phyloP scores from a whole-genome alignment of 1,140 invertebrate genomes.

The Proctacanthus coquilletti region DNA sequence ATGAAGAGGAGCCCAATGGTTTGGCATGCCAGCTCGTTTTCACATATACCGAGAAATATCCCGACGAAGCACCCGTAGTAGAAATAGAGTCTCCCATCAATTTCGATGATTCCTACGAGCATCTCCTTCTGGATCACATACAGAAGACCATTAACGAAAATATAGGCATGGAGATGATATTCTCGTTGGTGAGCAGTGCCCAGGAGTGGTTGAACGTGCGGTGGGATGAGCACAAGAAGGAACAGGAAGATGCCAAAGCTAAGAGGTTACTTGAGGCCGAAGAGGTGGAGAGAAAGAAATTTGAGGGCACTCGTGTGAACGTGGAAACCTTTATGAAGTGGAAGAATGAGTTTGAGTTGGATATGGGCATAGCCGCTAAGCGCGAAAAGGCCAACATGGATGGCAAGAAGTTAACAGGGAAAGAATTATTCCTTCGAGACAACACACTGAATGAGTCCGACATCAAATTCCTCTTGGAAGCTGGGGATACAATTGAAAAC shows the following conservation, averaged over 20 bases:
- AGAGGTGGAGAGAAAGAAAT: conserved; percentile 82
- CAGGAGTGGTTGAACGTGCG: conserved; percentile 83
- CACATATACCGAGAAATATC: conserved; percentile 73
- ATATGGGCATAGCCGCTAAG: conserved; percentile 64
- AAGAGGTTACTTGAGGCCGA: conserved; percentile 58
- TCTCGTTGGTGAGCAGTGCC: conserved; percentile 81
- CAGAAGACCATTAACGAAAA: conserved; percentile 64
- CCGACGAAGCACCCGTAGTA: conserved; percentile 68
- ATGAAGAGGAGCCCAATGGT: conserved; percentile 44
- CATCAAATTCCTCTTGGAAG: conserved; percentile 85
- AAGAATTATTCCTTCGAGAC: conserved; percentile 84
- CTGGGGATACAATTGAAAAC: conserved; percentile 56
- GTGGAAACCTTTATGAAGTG: conserved; percentile 93
- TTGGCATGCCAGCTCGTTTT: conserved; percentile 59
- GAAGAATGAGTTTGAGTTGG: conserved; percentile 87
- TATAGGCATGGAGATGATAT: conserved; percentile 94
- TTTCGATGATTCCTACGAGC: conserved; percentile 54
- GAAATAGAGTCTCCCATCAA: conserved; percentile 67
- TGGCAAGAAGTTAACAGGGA: conserved; percentile 62
- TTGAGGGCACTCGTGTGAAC: conserved; percentile 88
- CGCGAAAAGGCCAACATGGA: conserved; percentile 50
- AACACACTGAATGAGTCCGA: conserved; percentile 88
- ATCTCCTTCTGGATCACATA: conserved; percentile 52
- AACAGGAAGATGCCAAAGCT: conserved; percentile 51
- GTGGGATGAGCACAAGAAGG: conserved; percentile 60